Percentiles rank a stretch among this genome's conserved stretches.
These are phyloP conservation scores for Synodontis membranacea DNA, from an alignment of 2,113 vertebrate species.

Conservation along the genomic window DNA sequence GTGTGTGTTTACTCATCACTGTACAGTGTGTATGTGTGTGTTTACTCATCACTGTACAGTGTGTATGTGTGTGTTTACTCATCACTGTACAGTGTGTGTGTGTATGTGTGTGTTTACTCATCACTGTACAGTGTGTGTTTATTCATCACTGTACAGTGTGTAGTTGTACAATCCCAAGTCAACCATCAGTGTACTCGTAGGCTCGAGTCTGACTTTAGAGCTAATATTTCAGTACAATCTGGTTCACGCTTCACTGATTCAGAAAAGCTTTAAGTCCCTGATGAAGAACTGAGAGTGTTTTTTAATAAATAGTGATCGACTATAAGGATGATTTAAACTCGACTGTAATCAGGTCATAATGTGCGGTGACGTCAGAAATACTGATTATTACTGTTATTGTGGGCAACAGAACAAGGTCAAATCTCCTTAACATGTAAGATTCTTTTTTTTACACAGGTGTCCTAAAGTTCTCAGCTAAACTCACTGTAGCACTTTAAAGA, in stretches of 20 bases:
- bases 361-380: background rate
- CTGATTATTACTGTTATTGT: background rate
- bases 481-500: background rate
- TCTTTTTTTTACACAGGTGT: background rate
- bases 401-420: background rate
- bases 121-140: background rate
- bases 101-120: background rate
- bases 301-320: background rate
- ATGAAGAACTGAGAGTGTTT: background rate
- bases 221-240: background rate
- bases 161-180: background rate
- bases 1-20: too few species aligned
- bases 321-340: background rate
- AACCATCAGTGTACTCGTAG: background rate
- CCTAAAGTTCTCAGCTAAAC: background rate
- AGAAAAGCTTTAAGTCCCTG: background rate
- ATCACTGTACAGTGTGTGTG: background rate
- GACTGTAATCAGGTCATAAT: background rate
- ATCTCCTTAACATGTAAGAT: background rate
- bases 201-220: background rate
- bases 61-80: too few species aligned
- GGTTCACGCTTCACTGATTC: background rate
- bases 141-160: too few species aligned
- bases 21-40: too few species aligned
- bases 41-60: too few species aligned